Base-by-base conservation (phyloP, 2,888 invertebrate genomes). In the Morpho helenor region DNA sequence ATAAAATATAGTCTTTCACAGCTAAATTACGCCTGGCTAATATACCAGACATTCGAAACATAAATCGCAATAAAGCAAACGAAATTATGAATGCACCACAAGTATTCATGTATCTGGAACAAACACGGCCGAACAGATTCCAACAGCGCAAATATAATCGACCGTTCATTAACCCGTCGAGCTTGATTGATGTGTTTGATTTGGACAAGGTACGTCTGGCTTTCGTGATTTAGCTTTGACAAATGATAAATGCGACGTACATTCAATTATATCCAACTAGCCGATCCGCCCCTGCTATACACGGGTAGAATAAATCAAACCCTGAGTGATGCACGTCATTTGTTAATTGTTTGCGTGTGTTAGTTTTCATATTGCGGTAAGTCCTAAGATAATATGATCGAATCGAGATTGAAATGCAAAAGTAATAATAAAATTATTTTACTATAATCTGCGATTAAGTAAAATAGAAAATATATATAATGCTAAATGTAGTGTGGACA, bases 101-200 rank as follows among this genome's bases (percentile, higher is more conserved):
- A 51, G 41, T 3, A 4, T 7, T n/a, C 8, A 45, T 46, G 40
- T 22, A 16, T 46, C 8, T n/a, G 9, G 10, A 22, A 31, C 39
- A 39, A 8, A 39, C 40, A 9, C 10, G 46, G 39, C 39, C 40
- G 50, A 39, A 7, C 40, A 45, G 49, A 46, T 45, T 22, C 39
- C 45, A 40, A 10, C 53, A 22, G 41, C 46, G 40, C 46, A 48
- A 51, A 59, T 50, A 31, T 16, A 51, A 55, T 23, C 39, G 43
- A 9, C 22, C 49, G 42, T 52, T 50, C 50, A 60, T 49, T 49
- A 46, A 16, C 42, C 43, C 40, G 50, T 56, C 49, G 22, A 45
- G n/a, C 3, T 39, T 53, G 56, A 53, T 57, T 46, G 56, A 57
- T 60, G 44, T 48, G 49, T 60, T 56, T 59, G 56, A 31, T 60